A percentile compares a stretch with the other conserved stretches of the same genome.
Conservation (phyloP, 2,888 invertebrate genomes). For the Lasioglossum marginatum region DNA sequence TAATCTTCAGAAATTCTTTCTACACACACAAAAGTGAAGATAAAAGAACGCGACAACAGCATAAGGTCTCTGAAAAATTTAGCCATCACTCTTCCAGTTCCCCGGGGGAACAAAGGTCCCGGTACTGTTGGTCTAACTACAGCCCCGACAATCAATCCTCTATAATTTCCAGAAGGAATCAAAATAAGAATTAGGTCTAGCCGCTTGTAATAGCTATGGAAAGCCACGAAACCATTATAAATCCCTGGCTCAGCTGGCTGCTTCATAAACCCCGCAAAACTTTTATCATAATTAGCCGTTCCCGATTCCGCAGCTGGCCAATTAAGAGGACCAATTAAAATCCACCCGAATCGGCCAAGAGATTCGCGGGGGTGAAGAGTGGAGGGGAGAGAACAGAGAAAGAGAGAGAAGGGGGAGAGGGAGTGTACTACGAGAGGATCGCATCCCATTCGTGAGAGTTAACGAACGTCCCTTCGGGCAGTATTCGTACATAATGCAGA, state of each 20-base stretch:
- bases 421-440: slow-evolving; percentile 31
- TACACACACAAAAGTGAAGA: no score
- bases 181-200: not conserved
- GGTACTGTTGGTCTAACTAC: not conserved
- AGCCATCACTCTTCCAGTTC: not conserved
- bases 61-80: not conserved
- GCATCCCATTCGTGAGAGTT: slow-evolving; percentile 70
- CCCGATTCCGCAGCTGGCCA: slow-evolving; percentile 10
- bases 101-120: no score
- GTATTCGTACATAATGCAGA: slow-evolving; percentile 78
- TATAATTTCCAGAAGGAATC: not conserved
- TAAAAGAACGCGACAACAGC: no score
- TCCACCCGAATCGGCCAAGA: slow-evolving; percentile 33
- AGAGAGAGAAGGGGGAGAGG: not conserved
- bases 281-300: slow-evolving; percentile 36
- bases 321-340: slow-evolving; percentile 64
- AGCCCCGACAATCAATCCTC: not conserved
- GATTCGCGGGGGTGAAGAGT: slow-evolving; percentile 17
- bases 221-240: not conserved
- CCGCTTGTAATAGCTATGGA: not conserved
- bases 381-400: not conserved
- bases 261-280: not conserved
- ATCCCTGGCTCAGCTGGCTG: not conserved
- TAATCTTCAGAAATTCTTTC: no score
- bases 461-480: slow-evolving; percentile 80